A percentile compares a stretch with the other conserved stretches of the same genome.
Conservation (phyloP, 2,113 vertebrate species). For the Lycocorax pyrrhopterus region DNA sequence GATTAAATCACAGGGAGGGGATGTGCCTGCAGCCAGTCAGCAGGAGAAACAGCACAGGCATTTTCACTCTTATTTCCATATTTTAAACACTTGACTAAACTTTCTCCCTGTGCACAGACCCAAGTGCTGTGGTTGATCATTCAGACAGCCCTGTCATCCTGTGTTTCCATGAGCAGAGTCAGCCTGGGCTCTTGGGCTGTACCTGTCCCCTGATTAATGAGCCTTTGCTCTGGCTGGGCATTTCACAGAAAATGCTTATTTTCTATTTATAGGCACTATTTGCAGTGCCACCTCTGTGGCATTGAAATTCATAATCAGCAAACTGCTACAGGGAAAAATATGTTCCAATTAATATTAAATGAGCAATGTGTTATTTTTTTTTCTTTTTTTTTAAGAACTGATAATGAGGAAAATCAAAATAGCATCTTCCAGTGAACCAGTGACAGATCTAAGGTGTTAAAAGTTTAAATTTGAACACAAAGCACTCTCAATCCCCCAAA, state of each 20-base stretch:
- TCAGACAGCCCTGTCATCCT: background rate
- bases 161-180: background rate
- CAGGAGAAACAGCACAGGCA: background rate
- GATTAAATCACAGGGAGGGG: background rate
- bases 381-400: background rate
- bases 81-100: constrained; percentile 31
- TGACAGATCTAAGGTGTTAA: background rate
- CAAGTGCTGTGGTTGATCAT: background rate
- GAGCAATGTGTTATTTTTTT: background rate
- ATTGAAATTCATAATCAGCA: background rate
- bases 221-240: background rate
- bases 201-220: background rate
- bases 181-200: background rate
- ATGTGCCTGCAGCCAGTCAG: background rate
- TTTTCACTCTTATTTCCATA: background rate
- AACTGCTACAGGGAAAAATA: constrained; percentile 22
- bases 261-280: constrained; percentile 5
- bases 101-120: background rate
- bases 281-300: background rate
- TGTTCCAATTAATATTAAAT: constrained; percentile 4
- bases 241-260: background rate
- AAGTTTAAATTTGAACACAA: background rate
- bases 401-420: constrained; percentile 15
- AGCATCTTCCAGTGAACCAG: background rate
- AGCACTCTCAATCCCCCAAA: background rate